Percentiles rank a stretch among this genome's conserved stretches.
Evolutionary conservation across 2,888 invertebrate genomes (phyloP).

Genomic region (Byasa hedistus): DNA sequence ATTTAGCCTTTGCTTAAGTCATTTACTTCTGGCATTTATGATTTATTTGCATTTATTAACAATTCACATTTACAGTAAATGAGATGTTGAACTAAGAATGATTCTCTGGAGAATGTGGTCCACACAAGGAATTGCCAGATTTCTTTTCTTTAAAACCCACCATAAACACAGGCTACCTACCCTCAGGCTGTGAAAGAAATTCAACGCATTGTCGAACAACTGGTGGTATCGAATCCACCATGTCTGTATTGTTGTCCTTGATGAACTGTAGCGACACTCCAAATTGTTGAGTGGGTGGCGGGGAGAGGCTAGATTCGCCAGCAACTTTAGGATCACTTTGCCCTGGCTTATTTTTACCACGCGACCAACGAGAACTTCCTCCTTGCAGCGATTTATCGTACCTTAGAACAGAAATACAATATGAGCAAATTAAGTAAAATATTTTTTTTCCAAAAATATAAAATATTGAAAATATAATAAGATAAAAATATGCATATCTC

Average conservation of each 20-base stretch:
- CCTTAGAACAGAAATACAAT: slow-evolving; percentile 59
- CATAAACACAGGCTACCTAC: slow-evolving; percentile 67
- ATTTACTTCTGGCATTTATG: too few species aligned
- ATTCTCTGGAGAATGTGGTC: too few species aligned
- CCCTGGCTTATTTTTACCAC: slow-evolving; percentile 37
- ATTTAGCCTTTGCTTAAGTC: too few species aligned
- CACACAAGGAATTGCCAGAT: too few species aligned
- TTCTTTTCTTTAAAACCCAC: too few species aligned
- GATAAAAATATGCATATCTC: too few species aligned
- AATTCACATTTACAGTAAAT: too few species aligned
- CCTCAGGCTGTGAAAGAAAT: slow-evolving; percentile 93
- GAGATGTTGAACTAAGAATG: too few species aligned
- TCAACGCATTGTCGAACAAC: slow-evolving; percentile 95
- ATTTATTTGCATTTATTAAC: too few species aligned
- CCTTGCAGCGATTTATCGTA: slow-evolving; percentile 87
- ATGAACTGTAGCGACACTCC: slow-evolving; percentile 96
- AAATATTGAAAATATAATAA: too few species aligned
- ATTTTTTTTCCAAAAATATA: too few species aligned
- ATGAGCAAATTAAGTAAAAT: too few species aligned
- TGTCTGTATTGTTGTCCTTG: slow-evolving; percentile 87
- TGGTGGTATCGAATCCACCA: slow-evolving; percentile 92
- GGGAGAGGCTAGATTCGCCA: slow-evolving; percentile 44
- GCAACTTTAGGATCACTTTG: slow-evolving; percentile 34
- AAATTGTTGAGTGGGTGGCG: slow-evolving; percentile 92
- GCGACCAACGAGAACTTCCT: slow-evolving; percentile 73